Conservation (phyloP, 2,888 invertebrate genomes). For the Serripes groenlandicus region DNA sequence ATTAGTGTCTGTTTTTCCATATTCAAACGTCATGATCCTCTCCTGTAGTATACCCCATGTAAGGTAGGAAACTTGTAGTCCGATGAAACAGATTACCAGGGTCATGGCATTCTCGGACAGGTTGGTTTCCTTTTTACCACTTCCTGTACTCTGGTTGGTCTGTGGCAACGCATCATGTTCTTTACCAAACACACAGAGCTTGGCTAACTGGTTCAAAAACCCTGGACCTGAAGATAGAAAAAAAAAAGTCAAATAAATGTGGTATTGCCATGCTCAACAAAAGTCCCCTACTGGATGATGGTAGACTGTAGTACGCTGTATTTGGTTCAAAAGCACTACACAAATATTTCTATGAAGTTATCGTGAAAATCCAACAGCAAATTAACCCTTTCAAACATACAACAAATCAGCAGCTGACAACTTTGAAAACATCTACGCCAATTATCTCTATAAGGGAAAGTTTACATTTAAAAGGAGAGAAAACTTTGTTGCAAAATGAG, state of each 20-base stretch:
- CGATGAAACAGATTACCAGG: slow-evolving; percentile 93
- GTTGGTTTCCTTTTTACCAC: slow-evolving; percentile 43
- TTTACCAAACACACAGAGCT: slow-evolving; percentile 83
- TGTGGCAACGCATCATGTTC: slow-evolving; percentile 69
- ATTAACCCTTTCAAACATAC: no score
- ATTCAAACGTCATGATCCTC: slow-evolving; percentile 95
- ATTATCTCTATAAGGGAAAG: no score
- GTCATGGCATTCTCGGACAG: slow-evolving; percentile 79
- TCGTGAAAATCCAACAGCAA: no score
- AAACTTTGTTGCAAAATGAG: no score
- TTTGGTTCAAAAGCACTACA: no score
- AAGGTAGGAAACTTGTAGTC: slow-evolving; percentile 95
- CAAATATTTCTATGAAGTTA: no score
- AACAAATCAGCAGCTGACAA: no score
- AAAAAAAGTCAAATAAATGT: neutral
- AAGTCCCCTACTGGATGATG: no score
- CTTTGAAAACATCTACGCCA: no score
- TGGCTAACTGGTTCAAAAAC: slow-evolving; percentile 74
- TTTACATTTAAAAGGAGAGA: no score
- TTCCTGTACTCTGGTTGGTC: slow-evolving; percentile 19
- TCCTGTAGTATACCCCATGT: slow-evolving; percentile 99
- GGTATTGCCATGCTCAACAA: no score
- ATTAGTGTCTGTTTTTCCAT: slow-evolving; percentile 77
- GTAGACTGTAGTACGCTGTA: no score
- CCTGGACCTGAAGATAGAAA: slow-evolving; percentile 75